Base-by-base conservation (phyloP, 2,113 vertebrate species). In the Etheostoma cragini region DNA sequence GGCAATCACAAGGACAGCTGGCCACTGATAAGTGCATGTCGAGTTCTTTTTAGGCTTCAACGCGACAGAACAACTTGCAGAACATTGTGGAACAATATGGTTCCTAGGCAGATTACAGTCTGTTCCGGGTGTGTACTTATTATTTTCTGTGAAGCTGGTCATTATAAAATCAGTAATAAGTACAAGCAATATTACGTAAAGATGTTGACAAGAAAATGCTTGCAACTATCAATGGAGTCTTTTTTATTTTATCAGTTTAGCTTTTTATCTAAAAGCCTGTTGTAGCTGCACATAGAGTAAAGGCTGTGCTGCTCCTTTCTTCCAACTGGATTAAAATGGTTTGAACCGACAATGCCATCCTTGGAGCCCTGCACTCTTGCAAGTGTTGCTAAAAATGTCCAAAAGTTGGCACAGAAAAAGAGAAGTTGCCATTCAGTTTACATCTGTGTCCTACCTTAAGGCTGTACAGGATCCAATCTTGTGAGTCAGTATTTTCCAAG, bases 371-470 rank as follows among this genome's bases (percentile, higher is more conserved):
- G 64, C 26, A 67, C 53, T 78, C 63, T 66, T 66, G 49, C 53
- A 68, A n/a, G 17, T 75, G 56, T 83, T 62, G 47, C 81, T 75
- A 85, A 77, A 85, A 82, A 76, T 83, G 72, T 62, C 52, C 42
- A 38, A 57, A 64, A 68, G 49, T 53, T 84, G 67, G 72, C 76
- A 78, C 21, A 19, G 70, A 67, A 79, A 78, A 60, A 62, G 26
- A 70, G 13, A 81, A 78, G 70, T 42, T 76, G 46, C 50, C 71
- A 26, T 67, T 86, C 53, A 69, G 42, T 76, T 83, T 53, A 46
- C 66, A 65, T 75, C 42, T 54, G n/a, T 77, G 53, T 80, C 78
- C 80, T 76, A 80, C 83, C 82, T 87, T 66, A 81, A 70, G 60
- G 72, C 64, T 72, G 63, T 22, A 73, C 58, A 63, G 68, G 57